Evolutionary conservation across 1,140 invertebrate genomes (phyloP).

Genomic region (Drosophila chauvacae): DNA sequence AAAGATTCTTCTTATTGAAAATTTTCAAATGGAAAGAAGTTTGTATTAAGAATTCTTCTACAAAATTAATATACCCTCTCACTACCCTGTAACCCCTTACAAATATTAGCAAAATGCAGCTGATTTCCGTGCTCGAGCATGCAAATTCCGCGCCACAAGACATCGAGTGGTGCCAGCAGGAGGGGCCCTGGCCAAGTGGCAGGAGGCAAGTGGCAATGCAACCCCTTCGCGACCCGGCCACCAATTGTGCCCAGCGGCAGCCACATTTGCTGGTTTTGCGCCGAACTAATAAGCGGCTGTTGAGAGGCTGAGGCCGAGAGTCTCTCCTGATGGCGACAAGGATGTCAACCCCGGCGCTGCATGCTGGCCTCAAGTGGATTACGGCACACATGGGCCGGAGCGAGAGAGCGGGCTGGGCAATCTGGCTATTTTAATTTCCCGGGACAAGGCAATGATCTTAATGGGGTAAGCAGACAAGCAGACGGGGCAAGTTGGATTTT

Average conservation of each 20-base stretch:
- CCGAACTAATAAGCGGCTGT: slow-evolving; percentile 65
- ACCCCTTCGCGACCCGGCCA: slow-evolving; percentile 40
- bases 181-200: neutral
- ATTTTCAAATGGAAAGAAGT: too few relatives aligned
- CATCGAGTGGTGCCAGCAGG: slow-evolving; percentile 37
- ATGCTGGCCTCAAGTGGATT: slow-evolving; percentile 59
- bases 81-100: neutral
- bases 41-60: too few relatives aligned
- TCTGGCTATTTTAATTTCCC: slow-evolving; percentile 22
- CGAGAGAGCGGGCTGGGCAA: neutral
- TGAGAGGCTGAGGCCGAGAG: slow-evolving; percentile 3
- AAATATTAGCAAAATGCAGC: slow-evolving; percentile 53
- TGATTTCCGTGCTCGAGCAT: slow-evolving; percentile 44
- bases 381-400: slow-evolving; percentile 27
- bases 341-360: slow-evolving; percentile 33
- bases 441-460: slow-evolving; percentile 29
- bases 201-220: slow-evolving; percentile 16
- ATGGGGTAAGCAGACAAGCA: slow-evolving; percentile 40
- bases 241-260: slow-evolving; percentile 76
- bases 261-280: slow-evolving; percentile 69
- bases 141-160: slow-evolving; percentile 47
- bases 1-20: neutral
- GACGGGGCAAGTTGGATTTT: slow-evolving; percentile 23
- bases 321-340: slow-evolving; percentile 6
- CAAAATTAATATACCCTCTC: neutral